Evolutionary conservation across 2,113 vertebrate species (phyloP), one percentile per base, ranked within the genome.

Genomic region (Lycocorax pyrrhopterus): DNA sequence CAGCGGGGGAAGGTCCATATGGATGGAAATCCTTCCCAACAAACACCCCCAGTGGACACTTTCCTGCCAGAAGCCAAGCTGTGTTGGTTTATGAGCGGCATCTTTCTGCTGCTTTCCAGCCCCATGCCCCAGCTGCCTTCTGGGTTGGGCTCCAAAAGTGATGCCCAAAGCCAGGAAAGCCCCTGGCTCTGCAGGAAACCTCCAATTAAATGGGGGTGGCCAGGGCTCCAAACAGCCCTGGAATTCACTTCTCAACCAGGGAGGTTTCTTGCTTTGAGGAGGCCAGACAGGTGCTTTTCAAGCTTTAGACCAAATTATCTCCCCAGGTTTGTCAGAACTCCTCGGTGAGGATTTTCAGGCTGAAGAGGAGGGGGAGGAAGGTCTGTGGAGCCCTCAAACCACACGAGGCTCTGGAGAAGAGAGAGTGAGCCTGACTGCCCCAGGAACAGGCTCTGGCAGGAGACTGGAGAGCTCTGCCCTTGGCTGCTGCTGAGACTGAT

Each of bases 71-170:
- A 33, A 77, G 55, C 60, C 37, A 20, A 6, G 10, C 56, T 74
- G 2, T 9, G 32, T 4, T 22, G 0, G 4, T 29, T 43, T 11
- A 0, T 6, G 35, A 52, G 63, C 4, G 30, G 52, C 63, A 73
- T 30, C 67, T 62, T 53, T 14, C 52, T 39, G 47, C 68, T 55
- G 6, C 69, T 37, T 53, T 51, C 30, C 69, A 74, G 20, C 47
- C 89, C 58, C 58, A 0, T 3, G 26, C 4, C 39, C 46, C 66
- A 12, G 16, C 35, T 39, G 30, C 55, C 29, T 6, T 30, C 12
- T n/a, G 41, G n/a, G 13, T 21, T 64, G n/a, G 35, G 20, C n/a
- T 19, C 39, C 29, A 16, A 16, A 64, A 10, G 35, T 49, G 55
- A 32, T 29, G n/a, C 7, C 41, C 52, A 49, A 37, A 59, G 59